Evolutionary conservation across 1,140 invertebrate species (phyloP).

Genomic region (Pomacea maculata): DNA sequence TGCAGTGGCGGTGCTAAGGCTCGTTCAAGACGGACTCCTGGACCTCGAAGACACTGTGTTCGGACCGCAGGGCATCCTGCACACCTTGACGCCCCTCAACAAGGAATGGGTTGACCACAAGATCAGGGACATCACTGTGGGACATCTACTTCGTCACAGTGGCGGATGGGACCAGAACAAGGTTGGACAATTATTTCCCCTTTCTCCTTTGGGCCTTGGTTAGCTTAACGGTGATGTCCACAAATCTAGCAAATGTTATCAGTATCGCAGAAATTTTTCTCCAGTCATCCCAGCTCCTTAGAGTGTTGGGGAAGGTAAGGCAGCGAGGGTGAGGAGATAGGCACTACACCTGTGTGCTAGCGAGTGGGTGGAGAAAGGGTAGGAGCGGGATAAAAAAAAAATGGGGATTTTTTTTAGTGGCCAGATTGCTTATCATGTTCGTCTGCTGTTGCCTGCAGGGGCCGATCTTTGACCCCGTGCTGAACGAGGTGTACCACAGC

Average conservation of each 20-base stretch:
- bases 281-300: no score
- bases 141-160: constrained; percentile 55
- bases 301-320: no score
- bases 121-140: constrained; percentile 55
- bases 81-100: constrained; percentile 35
- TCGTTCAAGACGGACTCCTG: constrained; percentile 46
- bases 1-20: constrained; percentile 49
- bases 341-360: no score
- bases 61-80: constrained; percentile 46
- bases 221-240: no score
- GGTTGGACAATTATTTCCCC: constrained; percentile 3
- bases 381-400: no score
- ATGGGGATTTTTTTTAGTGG: no score
- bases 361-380: no score
- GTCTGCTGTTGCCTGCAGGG: constrained; percentile 22
- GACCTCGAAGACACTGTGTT: constrained; percentile 48
- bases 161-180: constrained; percentile 55
- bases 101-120: constrained; percentile 33
- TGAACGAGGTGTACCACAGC: constrained; percentile 44
- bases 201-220: no score
- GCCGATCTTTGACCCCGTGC: constrained; percentile 50
- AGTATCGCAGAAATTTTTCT: no score
- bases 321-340: no score
- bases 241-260: no score
- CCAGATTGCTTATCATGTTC: no score